Conservation (phyloP, 2,888 invertebrate species). For the Drosophila acutilabella region DNA sequence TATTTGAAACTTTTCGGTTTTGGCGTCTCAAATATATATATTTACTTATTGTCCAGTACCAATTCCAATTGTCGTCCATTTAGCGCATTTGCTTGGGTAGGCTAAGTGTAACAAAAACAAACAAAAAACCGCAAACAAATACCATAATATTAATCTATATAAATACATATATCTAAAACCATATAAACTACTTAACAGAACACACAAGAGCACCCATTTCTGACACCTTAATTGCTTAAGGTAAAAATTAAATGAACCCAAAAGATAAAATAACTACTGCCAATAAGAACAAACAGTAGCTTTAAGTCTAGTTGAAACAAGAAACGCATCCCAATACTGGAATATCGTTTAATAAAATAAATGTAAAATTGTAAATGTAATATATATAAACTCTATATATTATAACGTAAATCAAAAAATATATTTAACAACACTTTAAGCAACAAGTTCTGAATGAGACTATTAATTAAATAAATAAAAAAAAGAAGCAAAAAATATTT, state of each 20-base stretch:
- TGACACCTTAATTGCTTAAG: constrained; percentile 55
- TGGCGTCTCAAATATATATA: constrained; percentile 28
- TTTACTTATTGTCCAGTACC: constrained; percentile 30
- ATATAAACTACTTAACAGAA: constrained; percentile 52
- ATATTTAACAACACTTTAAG: constrained; percentile 81
- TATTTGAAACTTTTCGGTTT: constrained; percentile 15
- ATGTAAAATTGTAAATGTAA: constrained; percentile 66
- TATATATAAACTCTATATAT: constrained; percentile 46
- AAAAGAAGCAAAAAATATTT: constrained; percentile 24
- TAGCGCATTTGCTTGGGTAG: constrained; percentile 82
- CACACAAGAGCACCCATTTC: constrained; percentile 78
- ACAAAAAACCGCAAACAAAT: background rate
- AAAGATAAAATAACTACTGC: constrained; percentile 79
- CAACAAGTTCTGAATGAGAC: constrained; percentile 85
- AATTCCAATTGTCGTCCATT: constrained; percentile 51
- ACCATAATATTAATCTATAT: constrained; percentile 23
- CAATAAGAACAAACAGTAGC: constrained; percentile 85
- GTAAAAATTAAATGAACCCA: constrained; percentile 12
- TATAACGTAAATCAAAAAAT: constrained; percentile 73
- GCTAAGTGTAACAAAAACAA: constrained; percentile 56
- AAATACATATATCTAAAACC: constrained; percentile 20
- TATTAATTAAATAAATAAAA: constrained; percentile 76
- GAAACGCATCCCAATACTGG: constrained; percentile 9
- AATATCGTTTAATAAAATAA: constrained; percentile 24
- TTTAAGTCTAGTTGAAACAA: constrained; percentile 66